A percentile compares a stretch with the other conserved stretches of the same genome.
phyloP scores from a whole-genome alignment of 2,888 invertebrate genomes.

The Tuta absoluta region DNA sequence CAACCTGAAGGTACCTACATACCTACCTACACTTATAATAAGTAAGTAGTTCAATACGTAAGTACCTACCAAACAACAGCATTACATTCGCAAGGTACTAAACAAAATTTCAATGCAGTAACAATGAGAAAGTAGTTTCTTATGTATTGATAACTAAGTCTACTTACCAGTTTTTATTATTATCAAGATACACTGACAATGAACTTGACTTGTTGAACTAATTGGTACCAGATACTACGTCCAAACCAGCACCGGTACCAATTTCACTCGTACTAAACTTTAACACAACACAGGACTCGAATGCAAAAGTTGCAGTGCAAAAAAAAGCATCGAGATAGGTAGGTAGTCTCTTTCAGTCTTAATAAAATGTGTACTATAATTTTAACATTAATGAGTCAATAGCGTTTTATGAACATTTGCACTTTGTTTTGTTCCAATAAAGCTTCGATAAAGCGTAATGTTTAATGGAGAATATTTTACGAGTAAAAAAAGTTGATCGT shows the following conservation, averaged over 20 bases:
- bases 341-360: conserved; percentile 28
- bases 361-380: conserved; percentile 30
- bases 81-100: conserved; percentile 23
- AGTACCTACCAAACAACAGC: conserved; percentile 9
- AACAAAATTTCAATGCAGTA: conserved; percentile 37
- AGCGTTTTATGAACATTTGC: conserved; percentile 1
- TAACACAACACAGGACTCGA: conserved; percentile 48
- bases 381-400: conserved; percentile 5
- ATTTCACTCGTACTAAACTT: conserved; percentile 58
- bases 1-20: not conserved
- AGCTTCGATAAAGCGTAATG: conserved; percentile 17
- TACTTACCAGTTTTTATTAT: conserved; percentile 69
- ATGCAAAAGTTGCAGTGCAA: conserved; percentile 54
- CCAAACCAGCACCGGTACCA: conserved; percentile 53
- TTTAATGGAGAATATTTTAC: conserved; percentile 36
- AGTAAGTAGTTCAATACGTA: not conserved
- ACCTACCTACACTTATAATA: not conserved
- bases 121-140: conserved; percentile 54
- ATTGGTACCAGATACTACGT: conserved; percentile 54
- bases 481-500: conserved; percentile 55
- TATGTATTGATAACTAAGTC: conserved; percentile 40
- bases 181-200: conserved; percentile 63
- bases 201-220: conserved; percentile 61
- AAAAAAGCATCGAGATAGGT: conserved; percentile 39
- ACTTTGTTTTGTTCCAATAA: conserved; percentile 21